Evolutionary conservation across 2,888 invertebrate genomes (phyloP).

Genomic region (Masnerella sp.): DNA sequence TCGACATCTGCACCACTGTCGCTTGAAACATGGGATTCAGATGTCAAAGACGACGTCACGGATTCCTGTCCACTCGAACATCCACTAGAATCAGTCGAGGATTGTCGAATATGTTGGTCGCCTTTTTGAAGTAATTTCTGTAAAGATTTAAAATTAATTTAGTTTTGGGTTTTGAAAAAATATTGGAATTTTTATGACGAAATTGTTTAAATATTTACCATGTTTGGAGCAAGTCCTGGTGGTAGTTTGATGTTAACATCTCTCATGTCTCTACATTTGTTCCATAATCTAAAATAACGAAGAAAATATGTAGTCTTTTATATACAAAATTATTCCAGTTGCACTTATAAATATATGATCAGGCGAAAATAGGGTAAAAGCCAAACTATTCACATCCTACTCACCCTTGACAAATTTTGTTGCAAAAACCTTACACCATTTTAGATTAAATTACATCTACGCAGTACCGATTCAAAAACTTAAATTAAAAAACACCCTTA

Average conservation of each 20-base stretch:
- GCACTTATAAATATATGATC: no score
- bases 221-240: constrained; percentile 80
- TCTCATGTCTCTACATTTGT: constrained; percentile 82
- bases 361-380: no score
- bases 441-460: no score
- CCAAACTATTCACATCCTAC: no score
- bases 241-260: constrained; percentile 85
- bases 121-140: constrained; percentile 73
- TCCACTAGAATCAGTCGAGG: constrained; percentile 80
- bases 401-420: no score
- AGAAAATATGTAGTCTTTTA: background rate
- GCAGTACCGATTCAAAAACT: no score
- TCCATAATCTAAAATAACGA: constrained; percentile 79
- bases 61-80: constrained; percentile 81
- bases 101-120: constrained; percentile 74
- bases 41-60: constrained; percentile 79
- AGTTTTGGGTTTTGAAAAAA: no score
- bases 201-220: constrained; percentile 71
- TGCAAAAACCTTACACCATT: no score
- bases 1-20: constrained; percentile 76
- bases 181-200: no score
- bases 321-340: no score
- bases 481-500: no score
- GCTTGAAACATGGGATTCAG: constrained; percentile 79
- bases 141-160: constrained; percentile 11